phyloP scores from a whole-genome alignment of 2,113 vertebrate species.

The Syngnathus floridae region DNA sequence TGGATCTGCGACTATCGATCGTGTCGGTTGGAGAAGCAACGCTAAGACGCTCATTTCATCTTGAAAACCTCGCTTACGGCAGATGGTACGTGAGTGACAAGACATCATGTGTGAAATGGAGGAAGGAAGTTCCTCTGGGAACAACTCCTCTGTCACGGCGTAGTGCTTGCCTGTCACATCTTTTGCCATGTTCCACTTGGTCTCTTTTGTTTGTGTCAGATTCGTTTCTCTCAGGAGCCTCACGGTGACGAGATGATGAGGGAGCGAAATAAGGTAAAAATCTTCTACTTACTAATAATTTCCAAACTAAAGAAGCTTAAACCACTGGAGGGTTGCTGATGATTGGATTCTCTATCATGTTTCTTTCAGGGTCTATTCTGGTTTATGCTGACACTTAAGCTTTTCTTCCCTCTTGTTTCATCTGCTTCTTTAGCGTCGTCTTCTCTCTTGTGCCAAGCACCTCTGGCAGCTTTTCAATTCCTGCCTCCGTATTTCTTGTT shows the following conservation, averaged over 20 bases:
- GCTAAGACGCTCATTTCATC: constrained; percentile 4
- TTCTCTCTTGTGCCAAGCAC: constrained; percentile 3
- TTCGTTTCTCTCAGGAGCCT: constrained; percentile 12
- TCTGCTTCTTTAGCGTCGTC: background rate
- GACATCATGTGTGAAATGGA: constrained; percentile 31
- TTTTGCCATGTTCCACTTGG: constrained; percentile 16
- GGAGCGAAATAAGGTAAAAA: constrained; percentile 14
- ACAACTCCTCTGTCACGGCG: constrained; percentile 5
- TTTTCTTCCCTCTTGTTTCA: constrained; percentile 1
- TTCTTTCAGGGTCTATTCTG: background rate
- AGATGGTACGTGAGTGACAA: constrained; percentile 35
- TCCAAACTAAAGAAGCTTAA: background rate
- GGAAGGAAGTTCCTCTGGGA: constrained; percentile 28
- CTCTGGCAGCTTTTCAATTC: constrained; percentile 6
- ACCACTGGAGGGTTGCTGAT: background rate
- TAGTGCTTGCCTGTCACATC: constrained; percentile 27
- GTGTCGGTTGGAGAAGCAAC: background rate
- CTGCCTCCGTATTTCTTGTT: constrained; percentile 3
- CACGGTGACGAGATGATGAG: background rate
- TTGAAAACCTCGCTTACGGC: constrained; percentile 4
- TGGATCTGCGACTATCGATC: background rate
- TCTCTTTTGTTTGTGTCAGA: constrained; percentile 7
- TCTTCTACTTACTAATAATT: background rate
- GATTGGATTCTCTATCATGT: background rate
- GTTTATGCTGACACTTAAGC: background rate